These are phyloP conservation scores for Orchestes rusci DNA, from an alignment of 2,888 invertebrate species.

Conservation along the genomic window DNA sequence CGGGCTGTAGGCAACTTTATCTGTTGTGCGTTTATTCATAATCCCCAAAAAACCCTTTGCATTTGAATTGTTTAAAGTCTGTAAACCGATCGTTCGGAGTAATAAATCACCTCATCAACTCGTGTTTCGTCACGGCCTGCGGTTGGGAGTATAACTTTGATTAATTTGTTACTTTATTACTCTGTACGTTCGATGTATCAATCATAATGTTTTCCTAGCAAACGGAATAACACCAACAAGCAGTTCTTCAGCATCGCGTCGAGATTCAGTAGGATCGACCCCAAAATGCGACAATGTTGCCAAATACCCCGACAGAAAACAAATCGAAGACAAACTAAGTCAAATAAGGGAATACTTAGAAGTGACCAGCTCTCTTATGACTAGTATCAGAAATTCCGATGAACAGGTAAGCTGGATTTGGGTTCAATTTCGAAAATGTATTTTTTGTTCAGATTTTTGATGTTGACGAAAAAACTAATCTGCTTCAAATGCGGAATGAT, in stretches of 20 bases:
- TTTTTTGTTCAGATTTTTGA: conserved; percentile 23
- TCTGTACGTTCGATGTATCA: conserved; percentile 4
- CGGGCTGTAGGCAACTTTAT: too few species aligned
- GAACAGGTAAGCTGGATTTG: conserved; percentile 52
- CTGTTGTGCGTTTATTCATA: too few species aligned
- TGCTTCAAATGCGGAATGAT: conserved; percentile 60
- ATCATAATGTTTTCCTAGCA: conserved; percentile 22
- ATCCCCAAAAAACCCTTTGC: too few species aligned
- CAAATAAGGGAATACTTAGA: conserved; percentile 68
- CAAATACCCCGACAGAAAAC: conserved; percentile 57
- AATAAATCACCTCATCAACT: too few species aligned
- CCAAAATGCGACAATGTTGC: conserved; percentile 43
- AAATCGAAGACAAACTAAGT: conserved; percentile 61
- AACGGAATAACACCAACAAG: conserved; percentile 37
- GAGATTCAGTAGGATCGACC: conserved; percentile 38
- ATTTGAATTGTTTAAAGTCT: too few species aligned
- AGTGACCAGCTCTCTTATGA: conserved; percentile 62
- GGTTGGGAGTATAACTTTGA: background rate
- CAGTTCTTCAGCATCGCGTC: conserved; percentile 38
- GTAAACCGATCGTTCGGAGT: too few species aligned
- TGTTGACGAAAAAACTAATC: conserved; percentile 48
- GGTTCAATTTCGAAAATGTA: background rate
- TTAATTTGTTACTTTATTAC: background rate
- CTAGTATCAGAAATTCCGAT: conserved; percentile 57
- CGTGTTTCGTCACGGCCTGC: too few species aligned